These are phyloP conservation scores for Seriola rivoliana DNA, from an alignment of 2,113 vertebrate genomes.

Conservation along the genomic window DNA sequence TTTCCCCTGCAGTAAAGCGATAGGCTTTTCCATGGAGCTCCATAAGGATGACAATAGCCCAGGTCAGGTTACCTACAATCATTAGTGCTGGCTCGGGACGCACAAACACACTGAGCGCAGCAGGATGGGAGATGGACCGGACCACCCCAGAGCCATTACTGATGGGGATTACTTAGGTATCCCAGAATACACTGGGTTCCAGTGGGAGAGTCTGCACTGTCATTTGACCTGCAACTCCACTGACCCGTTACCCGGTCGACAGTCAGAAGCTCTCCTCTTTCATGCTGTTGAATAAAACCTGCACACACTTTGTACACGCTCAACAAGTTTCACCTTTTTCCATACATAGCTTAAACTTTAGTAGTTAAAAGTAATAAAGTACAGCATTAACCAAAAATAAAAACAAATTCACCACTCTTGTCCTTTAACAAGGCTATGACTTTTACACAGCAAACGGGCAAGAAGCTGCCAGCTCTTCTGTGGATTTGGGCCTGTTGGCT, in stretches of 20 bases:
- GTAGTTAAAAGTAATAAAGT: neutral
- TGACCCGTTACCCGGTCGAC: slow-evolving; percentile 63
- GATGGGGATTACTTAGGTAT: slow-evolving; percentile 78
- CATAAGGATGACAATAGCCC: slow-evolving; percentile 74
- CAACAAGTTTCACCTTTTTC: neutral
- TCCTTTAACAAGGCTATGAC: neutral
- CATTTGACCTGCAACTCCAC: slow-evolving; percentile 75
- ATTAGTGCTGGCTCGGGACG: slow-evolving; percentile 76
- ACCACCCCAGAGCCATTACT: slow-evolving; percentile 82
- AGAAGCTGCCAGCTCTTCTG: slow-evolving; percentile 4
- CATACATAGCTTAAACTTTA: neutral
- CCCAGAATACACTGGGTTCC: slow-evolving; percentile 70
- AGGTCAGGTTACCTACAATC: slow-evolving; percentile 81
- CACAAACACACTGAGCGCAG: slow-evolving; percentile 60
- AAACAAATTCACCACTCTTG: neutral
- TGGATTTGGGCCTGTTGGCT: slow-evolving; percentile 1
- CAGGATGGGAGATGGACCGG: slow-evolving; percentile 75
- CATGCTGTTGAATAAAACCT: slow-evolving; percentile 19
- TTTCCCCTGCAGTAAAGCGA: slow-evolving; percentile 69
- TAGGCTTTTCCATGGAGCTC: slow-evolving; percentile 63
- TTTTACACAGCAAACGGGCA: slow-evolving; percentile 1
- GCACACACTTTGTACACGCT: neutral
- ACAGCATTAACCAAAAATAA: neutral
- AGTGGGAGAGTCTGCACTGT: slow-evolving; percentile 66
- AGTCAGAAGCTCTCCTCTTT: slow-evolving; percentile 33